These are phyloP conservation scores for Tenualosa thibaudeaui DNA, from an alignment of 2,797 vertebrate genomes.

Conservation along the genomic window DNA sequence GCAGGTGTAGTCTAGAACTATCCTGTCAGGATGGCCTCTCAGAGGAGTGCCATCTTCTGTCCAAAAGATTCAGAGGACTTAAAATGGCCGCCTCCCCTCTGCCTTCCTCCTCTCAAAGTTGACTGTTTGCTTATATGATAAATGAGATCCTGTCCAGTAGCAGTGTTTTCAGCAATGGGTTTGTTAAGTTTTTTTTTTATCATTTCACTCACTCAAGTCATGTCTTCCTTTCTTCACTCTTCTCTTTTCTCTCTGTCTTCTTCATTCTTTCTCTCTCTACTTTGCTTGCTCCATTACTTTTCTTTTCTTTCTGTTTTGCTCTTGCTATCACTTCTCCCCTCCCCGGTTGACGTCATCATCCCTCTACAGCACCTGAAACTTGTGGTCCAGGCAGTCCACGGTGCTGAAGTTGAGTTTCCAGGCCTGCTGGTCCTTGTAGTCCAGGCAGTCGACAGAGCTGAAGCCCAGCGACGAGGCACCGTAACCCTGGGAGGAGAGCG, in stretches of 20 bases:
- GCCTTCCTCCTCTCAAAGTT: neutral
- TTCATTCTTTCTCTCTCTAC: neutral
- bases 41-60: conserved; percentile 3
- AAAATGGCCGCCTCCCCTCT: conserved; percentile 8
- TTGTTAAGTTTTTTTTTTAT: conserved; percentile 23
- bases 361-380: conserved; percentile 90
- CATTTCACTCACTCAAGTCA: neutral
- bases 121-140: conserved; percentile 22
- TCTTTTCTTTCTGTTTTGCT: neutral
- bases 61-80: conserved; percentile 12
- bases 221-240: conserved; percentile 4
- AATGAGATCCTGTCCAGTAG: neutral
- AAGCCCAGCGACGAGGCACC: conserved; percentile 81
- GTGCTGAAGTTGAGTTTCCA: conserved; percentile 92
- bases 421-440: conserved; percentile 89
- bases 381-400: conserved; percentile 89
- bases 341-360: neutral
- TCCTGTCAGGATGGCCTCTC: neutral
- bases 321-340: conserved; percentile 1
- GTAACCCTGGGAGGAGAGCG: conserved; percentile 84
- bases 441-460: conserved; percentile 85
- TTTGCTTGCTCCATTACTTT: neutral
- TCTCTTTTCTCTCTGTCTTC: neutral
- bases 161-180: neutral
- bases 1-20: conserved; percentile 10